These are phyloP conservation scores for Pimephales promelas DNA, from an alignment of 2,113 vertebrate species.

Conservation along the genomic window DNA sequence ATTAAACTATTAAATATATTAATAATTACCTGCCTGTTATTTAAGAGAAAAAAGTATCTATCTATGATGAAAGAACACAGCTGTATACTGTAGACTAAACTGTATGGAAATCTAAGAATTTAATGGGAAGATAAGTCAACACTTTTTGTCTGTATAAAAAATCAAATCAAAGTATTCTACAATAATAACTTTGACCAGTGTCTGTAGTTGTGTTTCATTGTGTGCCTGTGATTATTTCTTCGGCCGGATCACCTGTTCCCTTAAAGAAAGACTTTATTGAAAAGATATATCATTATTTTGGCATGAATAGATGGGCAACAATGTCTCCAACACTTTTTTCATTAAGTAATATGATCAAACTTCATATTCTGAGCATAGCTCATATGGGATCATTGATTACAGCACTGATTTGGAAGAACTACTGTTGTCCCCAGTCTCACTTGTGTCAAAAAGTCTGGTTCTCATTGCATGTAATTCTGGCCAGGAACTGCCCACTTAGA, in stretches of 20 bases:
- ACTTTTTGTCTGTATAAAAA: conserved; percentile 86
- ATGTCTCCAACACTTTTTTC: neutral
- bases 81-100: conserved; percentile 84
- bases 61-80: conserved; percentile 82
- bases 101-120: conserved; percentile 82
- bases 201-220: conserved; percentile 72
- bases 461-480: neutral
- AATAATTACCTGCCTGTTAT: conserved; percentile 85
- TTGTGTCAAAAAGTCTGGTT: neutral
- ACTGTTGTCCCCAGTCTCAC: neutral
- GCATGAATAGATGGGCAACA: neutral
- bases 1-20: conserved; percentile 82
- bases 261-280: neutral
- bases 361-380: neutral
- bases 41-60: conserved; percentile 80
- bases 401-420: too few species aligned
- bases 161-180: conserved; percentile 84
- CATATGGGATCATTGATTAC: too few species aligned
- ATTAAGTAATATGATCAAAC: neutral
- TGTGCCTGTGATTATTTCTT: conserved; percentile 59
- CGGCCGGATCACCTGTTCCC: neutral
- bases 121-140: conserved; percentile 81
- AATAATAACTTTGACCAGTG: conserved; percentile 85
- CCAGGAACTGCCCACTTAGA: neutral
- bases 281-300: neutral